Base-by-base conservation (phyloP, 2,113 vertebrate genomes). In the Podiceps cristatus region DNA sequence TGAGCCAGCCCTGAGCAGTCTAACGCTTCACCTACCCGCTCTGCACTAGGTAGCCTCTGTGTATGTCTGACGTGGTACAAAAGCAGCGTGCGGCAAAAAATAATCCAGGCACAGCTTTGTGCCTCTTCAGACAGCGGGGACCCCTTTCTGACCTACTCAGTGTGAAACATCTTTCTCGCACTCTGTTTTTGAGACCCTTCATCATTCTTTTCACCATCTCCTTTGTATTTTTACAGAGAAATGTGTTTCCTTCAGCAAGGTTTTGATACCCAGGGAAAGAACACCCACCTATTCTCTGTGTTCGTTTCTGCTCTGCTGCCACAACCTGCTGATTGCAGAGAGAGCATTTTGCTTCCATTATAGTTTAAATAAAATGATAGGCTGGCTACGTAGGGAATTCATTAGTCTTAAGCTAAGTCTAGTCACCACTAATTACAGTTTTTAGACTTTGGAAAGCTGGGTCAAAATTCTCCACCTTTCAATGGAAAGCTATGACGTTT, bases 311-410 rank as follows among this genome's bases (percentile, higher is more conserved):
- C 80, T 95, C 33, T 42, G 56, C 82, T 94, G 80, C 88, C 67
- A 75, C 78, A 92, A 67, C 94, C 80, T 89, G 81, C 94, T 93
- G 82, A 80, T 89, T 59, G 72, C 63, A 45, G 88, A 81, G 82
- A 50, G 40, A 88, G 62, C 50, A 1, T 93, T 87, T 90, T 42
- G 4, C 45, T 96, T 92, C 88, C 82, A 80, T 87, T 94, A 67
- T 37, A 69, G 49, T 80, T 97, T 52, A 90, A 94, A 93, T 92
- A 75, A 95, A 96, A 85, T 72, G 91, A 90, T 79, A 96, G 76
- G 29, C 80, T 91, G 84, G 52, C 72, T 90, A 29, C 25, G 40
- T 0, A 67, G 92, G 86, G 89, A 97, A 95, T 93, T 86, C 93
- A 88, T 95, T 90, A 95, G 73, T 47, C 44, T 86, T 88, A 88